A percentile compares a stretch with the other conserved stretches of the same genome.
Evolutionary conservation across 37 sponge, comb jelly and placozoan species (phyloP).

Genomic region (Halichondria panicea): DNA sequence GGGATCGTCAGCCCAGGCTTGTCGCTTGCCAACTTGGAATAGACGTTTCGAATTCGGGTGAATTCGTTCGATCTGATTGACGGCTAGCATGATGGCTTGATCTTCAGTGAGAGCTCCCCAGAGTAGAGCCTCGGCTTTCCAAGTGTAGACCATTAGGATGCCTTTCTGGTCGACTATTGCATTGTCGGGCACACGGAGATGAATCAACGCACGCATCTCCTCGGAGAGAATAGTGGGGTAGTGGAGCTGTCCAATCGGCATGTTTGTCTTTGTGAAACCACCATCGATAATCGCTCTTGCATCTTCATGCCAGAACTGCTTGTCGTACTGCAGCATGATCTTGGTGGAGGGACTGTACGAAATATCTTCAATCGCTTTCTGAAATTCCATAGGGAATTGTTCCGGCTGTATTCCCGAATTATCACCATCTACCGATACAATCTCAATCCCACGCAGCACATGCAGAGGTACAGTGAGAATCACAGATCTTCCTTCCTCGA

Average conservation of each 20-base stretch:
- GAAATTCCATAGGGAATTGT: too few relatives aligned
- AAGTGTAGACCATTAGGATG: conserved; percentile 55
- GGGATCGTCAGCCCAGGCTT: conserved; percentile 55
- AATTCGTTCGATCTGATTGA: conserved; percentile 36
- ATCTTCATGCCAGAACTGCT: conserved; percentile 64
- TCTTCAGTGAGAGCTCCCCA: conserved; percentile 36
- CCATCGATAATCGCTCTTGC: too few relatives aligned
- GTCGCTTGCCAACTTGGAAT: conserved; percentile 34
- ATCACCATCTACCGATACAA: too few relatives aligned
- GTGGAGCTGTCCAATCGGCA: conserved; percentile 55
- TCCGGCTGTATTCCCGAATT: too few relatives aligned
- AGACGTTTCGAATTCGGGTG: conserved; percentile 46
- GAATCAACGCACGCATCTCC: too few relatives aligned
- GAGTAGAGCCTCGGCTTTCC: conserved; percentile 63
- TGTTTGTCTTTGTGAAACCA: conserved; percentile 46
- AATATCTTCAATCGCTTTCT: conserved; percentile 31
- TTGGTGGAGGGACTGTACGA: conserved; percentile 44
- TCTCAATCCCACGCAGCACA: conserved; percentile 34
- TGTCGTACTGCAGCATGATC: conserved; percentile 55
- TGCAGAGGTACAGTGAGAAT: conserved; percentile 58
- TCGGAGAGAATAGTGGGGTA: too few relatives aligned
- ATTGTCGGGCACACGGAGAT: background rate
- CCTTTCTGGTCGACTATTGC: conserved; percentile 8
- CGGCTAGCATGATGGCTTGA: conserved; percentile 39
- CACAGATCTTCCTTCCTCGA: too few relatives aligned